phyloP scores from a whole-genome alignment of 2,113 vertebrate genomes.

The Centropus unirufus region DNA sequence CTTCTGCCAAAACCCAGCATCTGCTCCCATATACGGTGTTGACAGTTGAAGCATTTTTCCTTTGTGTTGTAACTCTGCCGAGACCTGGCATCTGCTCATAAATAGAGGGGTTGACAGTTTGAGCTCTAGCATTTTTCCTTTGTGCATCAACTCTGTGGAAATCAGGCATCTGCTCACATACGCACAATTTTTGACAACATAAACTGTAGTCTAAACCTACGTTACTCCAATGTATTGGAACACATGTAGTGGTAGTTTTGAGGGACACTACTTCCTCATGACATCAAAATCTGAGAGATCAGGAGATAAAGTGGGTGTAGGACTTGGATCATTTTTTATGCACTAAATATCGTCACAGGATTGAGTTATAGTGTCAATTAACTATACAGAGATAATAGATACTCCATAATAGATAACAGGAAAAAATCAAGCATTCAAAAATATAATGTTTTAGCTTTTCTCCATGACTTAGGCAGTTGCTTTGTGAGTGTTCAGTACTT shows the following conservation, averaged over 20 bases:
- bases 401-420: not conserved
- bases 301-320: not conserved
- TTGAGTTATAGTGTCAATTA: not conserved
- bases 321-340: not conserved
- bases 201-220: conserved; percentile 45
- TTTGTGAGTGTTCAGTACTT: not conserved
- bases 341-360: not conserved
- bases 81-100: conserved; percentile 65
- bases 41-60: conserved; percentile 62
- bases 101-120: conserved; percentile 67
- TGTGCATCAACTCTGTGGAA: conserved; percentile 56
- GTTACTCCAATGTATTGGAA: not conserved
- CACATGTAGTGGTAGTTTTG: not conserved
- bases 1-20: conserved; percentile 55
- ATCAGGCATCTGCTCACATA: conserved; percentile 44
- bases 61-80: conserved; percentile 63
- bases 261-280: not conserved
- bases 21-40: conserved; percentile 61
- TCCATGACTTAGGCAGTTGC: not conserved
- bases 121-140: conserved; percentile 58
- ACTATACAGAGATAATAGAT: not conserved
- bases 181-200: conserved; percentile 55
- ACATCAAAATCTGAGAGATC: not conserved
- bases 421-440: not conserved
- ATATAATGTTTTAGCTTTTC: not conserved